Conservation (phyloP, 2,888 invertebrate species). For the Prosopocoilus inquinatus region DNA sequence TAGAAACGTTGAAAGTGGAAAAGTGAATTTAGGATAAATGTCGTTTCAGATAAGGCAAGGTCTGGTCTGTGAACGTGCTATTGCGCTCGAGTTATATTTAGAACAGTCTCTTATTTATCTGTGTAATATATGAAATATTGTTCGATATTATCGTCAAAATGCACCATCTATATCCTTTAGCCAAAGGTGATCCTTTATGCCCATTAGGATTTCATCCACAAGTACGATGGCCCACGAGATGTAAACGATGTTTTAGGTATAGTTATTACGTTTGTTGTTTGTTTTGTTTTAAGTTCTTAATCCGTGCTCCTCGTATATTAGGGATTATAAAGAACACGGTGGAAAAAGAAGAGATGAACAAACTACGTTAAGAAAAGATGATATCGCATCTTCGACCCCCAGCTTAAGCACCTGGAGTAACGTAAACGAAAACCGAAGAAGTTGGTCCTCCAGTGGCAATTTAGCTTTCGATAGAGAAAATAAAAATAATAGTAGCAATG, state of each 20-base stretch:
- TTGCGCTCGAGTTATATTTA: constrained; percentile 33
- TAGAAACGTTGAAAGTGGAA: not conserved
- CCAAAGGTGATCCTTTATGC: constrained; percentile 85
- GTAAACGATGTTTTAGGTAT: constrained; percentile 86
- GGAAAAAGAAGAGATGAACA: constrained; percentile 69
- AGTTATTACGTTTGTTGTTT: not conserved
- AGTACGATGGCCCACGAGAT: constrained; percentile 90
- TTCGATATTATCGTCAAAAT: constrained; percentile 18
- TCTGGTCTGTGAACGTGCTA: constrained; percentile 24
- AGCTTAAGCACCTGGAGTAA: constrained; percentile 64
- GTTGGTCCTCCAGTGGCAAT: constrained; percentile 78
- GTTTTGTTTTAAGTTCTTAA: not conserved
- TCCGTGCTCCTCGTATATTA: constrained; percentile 38
- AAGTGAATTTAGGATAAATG: constrained; percentile 18
- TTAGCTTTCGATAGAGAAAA: constrained; percentile 46
- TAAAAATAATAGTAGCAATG: constrained; percentile 30
- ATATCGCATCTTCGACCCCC: constrained; percentile 72
- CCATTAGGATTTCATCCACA: constrained; percentile 93
- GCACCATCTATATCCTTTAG: constrained; percentile 72
- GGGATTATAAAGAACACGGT: constrained; percentile 89
- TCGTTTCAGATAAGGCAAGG: constrained; percentile 30
- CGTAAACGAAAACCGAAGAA: constrained; percentile 44
- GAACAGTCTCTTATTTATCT: constrained; percentile 21
- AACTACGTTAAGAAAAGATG: constrained; percentile 53
- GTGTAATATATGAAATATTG: constrained; percentile 16